Base-by-base conservation (phyloP, 2,113 vertebrate species). In the Sterrhoptilus dennistouni region DNA sequence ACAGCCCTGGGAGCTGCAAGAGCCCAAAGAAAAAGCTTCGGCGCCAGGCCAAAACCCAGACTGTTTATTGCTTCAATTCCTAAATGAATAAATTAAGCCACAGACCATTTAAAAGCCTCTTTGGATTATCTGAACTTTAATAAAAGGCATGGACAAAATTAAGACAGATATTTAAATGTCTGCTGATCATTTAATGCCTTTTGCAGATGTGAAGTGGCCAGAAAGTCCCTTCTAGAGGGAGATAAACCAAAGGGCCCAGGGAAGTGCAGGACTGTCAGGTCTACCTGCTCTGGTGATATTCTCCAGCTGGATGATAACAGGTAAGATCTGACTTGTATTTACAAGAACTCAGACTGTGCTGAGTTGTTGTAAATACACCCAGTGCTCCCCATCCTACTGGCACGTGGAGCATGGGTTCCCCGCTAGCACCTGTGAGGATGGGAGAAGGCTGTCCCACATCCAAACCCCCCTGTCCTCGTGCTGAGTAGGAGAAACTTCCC, bases 91-190 rank as follows among this genome's bases (percentile, higher is more conserved):
- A 89, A 94, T 95, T 85, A 93, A 91, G 66, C 66, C 47, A 77
- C 84, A 79, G 59, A 93, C 84, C 85, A 86, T 77, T 95, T 63
- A 85, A 91, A 93, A 94, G 82, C 59, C 75, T 96, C 84, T 87
- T 57, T 61, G 71, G 81, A 94, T 96, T 79, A 91, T n/a, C 38
- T 0, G 19, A 85, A 90, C 84, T 89, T 93, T 59, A 89, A 80
- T 90, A 89, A 90, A 82, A 81, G 76, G 63, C 82, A 83, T 4
- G 42, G 87, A 79, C 19, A 57, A 92, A 94, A 85, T 33, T 35
- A 94, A 80, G 59, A 65, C 2, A 29, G 71, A 45, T 82, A 90
- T 95, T 85, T 80, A 79, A 94, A 77, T 12, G 60, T 59, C 35
- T 50, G 82, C 70, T 74, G 84, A 96, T 57, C 31, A 15, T 40